Conservation (phyloP, 2,888 invertebrate species). For the Ichneumon xanthorius region DNA sequence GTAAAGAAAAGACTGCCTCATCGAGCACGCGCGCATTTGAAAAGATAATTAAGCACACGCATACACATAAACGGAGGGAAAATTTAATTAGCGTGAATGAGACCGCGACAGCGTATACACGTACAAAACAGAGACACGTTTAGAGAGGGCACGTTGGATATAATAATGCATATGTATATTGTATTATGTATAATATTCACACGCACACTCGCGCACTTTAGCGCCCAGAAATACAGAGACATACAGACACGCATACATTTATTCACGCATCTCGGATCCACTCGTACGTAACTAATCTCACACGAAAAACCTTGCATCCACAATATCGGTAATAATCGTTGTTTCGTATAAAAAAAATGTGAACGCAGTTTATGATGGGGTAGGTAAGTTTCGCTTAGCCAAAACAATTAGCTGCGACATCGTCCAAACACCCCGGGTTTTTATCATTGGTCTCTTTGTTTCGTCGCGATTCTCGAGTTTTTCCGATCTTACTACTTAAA, state of each 20-base stretch:
- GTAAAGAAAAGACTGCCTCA: neutral
- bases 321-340: constrained; percentile 64
- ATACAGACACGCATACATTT: constrained; percentile 32
- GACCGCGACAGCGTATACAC: constrained; percentile 5
- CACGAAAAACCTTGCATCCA: constrained; percentile 44
- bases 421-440: constrained; percentile 26
- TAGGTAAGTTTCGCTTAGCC: constrained; percentile 42
- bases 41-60: constrained; percentile 1
- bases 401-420: constrained; percentile 9
- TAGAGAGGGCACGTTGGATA: constrained; percentile 34
- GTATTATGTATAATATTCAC: constrained; percentile 47
- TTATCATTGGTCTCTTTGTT: constrained; percentile 19
- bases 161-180: constrained; percentile 25
- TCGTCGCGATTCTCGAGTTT: constrained; percentile 29
- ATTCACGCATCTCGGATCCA: constrained; percentile 23
- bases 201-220: constrained; percentile 48
- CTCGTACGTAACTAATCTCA: constrained; percentile 28
- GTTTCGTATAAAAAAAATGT: constrained; percentile 70
- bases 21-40: neutral
- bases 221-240: constrained; percentile 41
- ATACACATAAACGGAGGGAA: constrained; percentile 7
- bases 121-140: constrained; percentile 33
- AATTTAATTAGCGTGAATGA: constrained; percentile 2
- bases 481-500: constrained; percentile 15
- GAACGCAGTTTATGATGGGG: constrained; percentile 51